Evolutionary conservation across 2,888 invertebrate species (phyloP), one percentile per base, ranked within the genome.

Genomic region (Chirona hameri): DNA sequence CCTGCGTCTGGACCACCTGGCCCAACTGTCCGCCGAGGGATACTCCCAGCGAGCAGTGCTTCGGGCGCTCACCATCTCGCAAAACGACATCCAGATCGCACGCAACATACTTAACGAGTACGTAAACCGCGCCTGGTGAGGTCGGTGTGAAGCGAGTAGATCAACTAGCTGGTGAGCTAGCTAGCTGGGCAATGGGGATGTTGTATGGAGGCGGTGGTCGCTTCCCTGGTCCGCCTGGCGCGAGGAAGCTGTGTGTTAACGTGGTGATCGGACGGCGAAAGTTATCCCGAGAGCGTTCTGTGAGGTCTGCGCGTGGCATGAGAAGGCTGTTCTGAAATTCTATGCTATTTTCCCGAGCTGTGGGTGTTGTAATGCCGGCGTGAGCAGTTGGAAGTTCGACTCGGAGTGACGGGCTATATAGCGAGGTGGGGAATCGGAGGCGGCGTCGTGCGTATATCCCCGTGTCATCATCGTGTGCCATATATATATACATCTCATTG

Each of bases 21-120:
- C 95, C 31, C 92, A 94, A 85, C 90, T 98, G 84, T 95, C 96
- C 81, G 93, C 92, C 83, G 96, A 97, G 87, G 98, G 97, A 0
- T 97, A 96, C 87, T 93, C 96, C 1, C 94, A 95, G 86, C 95
- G 96, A 87, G 94, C 95, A 81, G 97, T 97, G 5, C 94, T 97
- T 81, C 91, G 96, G 85, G 97, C 97, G 9, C 90, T 98, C 86
- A 95, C 96, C 84, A 97, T 98, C 86, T 95, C 97, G 1, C 91
- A 96, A 83, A 98, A 97, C 89, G 95, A 98, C 88, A 91, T 97
- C 82, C 95, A 95, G 88, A 97, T 98, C 97, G 97, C 97, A 81
- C 94, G 97, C 89, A 96, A 97, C 88, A 97, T 97, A 87, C 89
- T 97, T 85, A 94, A 95, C 88, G 95, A 96, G 88, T 97, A 97